A percentile compares a stretch with the other conserved stretches of the same genome.
phyloP scores from a whole-genome alignment of 2,888 invertebrate genomes.

The Morpho helenor region DNA sequence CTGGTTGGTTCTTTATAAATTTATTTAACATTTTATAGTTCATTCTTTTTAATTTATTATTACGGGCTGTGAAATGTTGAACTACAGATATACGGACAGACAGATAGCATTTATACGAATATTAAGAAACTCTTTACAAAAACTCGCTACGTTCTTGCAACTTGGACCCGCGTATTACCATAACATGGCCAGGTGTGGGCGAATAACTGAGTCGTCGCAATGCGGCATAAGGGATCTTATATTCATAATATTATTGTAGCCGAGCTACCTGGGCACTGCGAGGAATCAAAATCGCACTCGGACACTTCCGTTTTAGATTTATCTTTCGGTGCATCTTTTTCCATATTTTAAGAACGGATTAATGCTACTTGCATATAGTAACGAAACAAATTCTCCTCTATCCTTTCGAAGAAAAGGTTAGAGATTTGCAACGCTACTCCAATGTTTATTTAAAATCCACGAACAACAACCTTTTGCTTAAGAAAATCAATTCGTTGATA shows the following conservation, averaged over 20 bases:
- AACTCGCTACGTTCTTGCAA: constrained; percentile 27
- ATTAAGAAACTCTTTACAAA: neutral
- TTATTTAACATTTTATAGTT: no score
- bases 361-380: no score
- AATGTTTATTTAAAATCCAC: no score
- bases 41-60: no score
- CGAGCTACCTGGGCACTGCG: constrained; percentile 28
- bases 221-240: constrained; percentile 66
- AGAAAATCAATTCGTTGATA: no score
- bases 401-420: no score
- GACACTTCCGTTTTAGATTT: constrained; percentile 11
- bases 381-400: no score
- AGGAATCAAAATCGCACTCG: constrained; percentile 27
- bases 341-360: neutral
- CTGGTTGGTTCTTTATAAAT: no score
- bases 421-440: no score
- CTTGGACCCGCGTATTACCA: constrained; percentile 52
- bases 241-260: constrained; percentile 65
- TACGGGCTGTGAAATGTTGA: no score
- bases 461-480: no score
- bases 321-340: constrained; percentile 6
- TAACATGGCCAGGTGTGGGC: constrained; percentile 67
- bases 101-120: neutral
- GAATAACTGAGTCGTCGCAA: constrained; percentile 74
- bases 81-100: no score